A percentile compares a stretch with the other conserved stretches of the same genome.
These are phyloP conservation scores for Drosophila mimica DNA, from an alignment of 2,888 invertebrate species.

Conservation along the genomic window DNA sequence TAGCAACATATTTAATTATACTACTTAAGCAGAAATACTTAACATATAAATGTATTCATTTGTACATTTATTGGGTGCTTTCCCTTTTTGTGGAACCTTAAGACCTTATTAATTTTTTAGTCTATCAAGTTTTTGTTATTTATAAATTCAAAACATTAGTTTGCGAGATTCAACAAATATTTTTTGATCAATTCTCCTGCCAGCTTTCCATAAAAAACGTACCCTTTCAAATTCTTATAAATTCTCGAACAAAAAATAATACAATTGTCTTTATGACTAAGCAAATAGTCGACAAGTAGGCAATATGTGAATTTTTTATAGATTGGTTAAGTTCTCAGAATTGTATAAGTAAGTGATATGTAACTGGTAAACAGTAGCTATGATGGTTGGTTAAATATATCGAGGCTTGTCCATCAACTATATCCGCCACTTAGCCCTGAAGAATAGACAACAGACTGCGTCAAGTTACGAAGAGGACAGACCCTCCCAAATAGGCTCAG, in stretches of 20 bases:
- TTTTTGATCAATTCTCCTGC: not conserved
- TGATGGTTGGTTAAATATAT: not conserved
- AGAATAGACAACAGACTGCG: not conserved
- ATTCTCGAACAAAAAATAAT: not conserved
- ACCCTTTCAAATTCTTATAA: not conserved
- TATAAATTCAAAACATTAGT: not conserved
- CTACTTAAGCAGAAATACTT: not conserved
- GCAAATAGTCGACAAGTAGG: not conserved
- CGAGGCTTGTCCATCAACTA: not conserved
- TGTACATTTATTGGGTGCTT: not conserved
- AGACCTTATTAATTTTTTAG: not conserved
- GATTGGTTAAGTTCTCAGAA: not conserved
- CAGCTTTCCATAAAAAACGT: not conserved
- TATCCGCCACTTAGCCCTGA: constrained; percentile 1
- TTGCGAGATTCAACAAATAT: not conserved
- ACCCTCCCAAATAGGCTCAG: constrained; percentile 3
- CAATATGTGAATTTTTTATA: not conserved
- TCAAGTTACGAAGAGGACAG: not conserved
- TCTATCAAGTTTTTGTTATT: no score
- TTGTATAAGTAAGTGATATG: not conserved
- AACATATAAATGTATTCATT: not conserved
- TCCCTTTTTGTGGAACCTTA: not conserved
- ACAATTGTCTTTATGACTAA: not conserved
- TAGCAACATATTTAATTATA: not conserved
- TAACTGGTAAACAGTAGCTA: not conserved